These are phyloP conservation scores for Cactoblastis cactorum DNA, from an alignment of 2,888 invertebrate genomes.

Conservation along the genomic window DNA sequence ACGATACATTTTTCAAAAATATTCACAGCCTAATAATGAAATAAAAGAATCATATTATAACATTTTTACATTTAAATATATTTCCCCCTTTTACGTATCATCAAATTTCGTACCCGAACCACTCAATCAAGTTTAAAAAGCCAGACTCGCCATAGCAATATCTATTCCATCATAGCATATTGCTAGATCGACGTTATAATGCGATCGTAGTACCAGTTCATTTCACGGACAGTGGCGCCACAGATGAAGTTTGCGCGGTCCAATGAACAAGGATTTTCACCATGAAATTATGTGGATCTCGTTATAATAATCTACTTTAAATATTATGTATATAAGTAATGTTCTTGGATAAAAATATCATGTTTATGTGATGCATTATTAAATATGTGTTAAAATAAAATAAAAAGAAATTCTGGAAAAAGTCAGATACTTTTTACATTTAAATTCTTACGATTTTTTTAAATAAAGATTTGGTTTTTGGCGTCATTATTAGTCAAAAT, in stretches of 20 bases:
- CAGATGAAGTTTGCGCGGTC: conserved; percentile 77
- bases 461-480: too few relatives aligned
- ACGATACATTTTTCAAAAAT: too few relatives aligned
- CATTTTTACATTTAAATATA: neutral
- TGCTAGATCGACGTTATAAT: conserved; percentile 30
- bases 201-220: conserved; percentile 64
- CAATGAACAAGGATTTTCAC: conserved; percentile 45
- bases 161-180: neutral
- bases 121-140: neutral
- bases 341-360: too few relatives aligned
- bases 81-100: neutral
- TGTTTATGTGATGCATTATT: too few relatives aligned
- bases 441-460: too few relatives aligned
- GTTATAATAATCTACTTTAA: neutral
- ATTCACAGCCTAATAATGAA: too few relatives aligned
- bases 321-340: too few relatives aligned
- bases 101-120: neutral
- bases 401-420: too few relatives aligned
- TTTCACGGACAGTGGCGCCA: conserved; percentile 77
- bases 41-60: neutral
- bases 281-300: conserved; percentile 11
- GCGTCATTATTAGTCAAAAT: too few relatives aligned
- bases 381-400: too few relatives aligned
- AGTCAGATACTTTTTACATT: too few relatives aligned
- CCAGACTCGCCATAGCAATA: neutral